Evolutionary conservation across 2,888 invertebrate species (phyloP).

Genomic region (Penaeus monodon): DNA sequence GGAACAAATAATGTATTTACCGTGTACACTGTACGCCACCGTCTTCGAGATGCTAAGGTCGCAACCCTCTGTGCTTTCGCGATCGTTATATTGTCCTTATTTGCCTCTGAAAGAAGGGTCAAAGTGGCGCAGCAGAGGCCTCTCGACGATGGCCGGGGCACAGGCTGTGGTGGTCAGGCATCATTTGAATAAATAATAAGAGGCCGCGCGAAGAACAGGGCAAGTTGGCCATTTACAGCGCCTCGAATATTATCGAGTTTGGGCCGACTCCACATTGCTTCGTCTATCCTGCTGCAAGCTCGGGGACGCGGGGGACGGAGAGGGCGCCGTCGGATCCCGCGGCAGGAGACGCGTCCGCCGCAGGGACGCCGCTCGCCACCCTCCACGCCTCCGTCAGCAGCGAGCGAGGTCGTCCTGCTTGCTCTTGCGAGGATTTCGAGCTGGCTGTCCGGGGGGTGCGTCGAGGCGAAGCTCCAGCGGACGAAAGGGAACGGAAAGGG

Average conservation of each 20-base stretch:
- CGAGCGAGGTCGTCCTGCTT: too few relatives aligned
- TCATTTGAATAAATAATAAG: slow-evolving; percentile 44
- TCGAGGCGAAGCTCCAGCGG: background rate
- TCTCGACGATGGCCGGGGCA: background rate
- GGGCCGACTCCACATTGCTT: background rate
- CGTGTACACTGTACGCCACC: slow-evolving; percentile 42
- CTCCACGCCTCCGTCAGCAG: too few relatives aligned
- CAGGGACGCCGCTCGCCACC: too few relatives aligned
- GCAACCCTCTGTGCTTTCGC: background rate
- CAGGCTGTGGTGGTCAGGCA: slow-evolving; percentile 16
- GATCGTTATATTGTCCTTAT: background rate
- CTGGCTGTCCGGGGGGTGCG: too few relatives aligned
- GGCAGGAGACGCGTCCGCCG: too few relatives aligned
- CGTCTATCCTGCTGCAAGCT: background rate
- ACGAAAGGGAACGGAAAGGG: background rate
- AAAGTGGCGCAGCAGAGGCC: background rate
- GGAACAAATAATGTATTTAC: slow-evolving; percentile 46
- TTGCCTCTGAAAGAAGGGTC: background rate
- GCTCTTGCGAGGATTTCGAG: too few relatives aligned
- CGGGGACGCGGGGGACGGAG: background rate
- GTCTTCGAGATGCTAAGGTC: background rate
- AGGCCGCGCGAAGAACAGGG: slow-evolving; percentile 31
- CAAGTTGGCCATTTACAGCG: slow-evolving; percentile 30
- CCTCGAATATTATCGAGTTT: slow-evolving; percentile 33
- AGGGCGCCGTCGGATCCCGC: too few relatives aligned